Conservation (phyloP, 2,113 vertebrate genomes). For the Semnopithecus entellus region DNA sequence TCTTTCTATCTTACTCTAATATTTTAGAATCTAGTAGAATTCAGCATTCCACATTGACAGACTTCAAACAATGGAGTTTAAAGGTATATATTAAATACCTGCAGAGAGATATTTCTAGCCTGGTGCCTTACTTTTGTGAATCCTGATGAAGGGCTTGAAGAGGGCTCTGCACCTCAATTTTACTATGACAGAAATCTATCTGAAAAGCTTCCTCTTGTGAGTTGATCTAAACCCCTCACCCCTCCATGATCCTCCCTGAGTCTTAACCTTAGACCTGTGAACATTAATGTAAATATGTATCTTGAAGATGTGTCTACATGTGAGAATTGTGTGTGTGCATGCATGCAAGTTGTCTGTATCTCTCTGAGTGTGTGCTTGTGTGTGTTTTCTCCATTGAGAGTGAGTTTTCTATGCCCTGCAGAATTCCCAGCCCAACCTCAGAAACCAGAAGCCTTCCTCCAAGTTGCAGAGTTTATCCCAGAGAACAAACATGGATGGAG, state of each 20-base stretch:
- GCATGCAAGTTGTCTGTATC: not conserved
- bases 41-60: not conserved
- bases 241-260: not conserved
- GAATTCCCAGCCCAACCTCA: not conserved
- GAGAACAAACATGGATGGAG: not conserved
- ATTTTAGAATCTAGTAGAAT: conserved; percentile 33
- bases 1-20: not conserved
- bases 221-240: not conserved
- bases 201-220: not conserved
- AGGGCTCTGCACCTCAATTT: not conserved
- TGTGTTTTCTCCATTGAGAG: not conserved
- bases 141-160: not conserved
- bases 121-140: not conserved
- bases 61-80: conserved; percentile 34
- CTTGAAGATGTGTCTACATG: not conserved
- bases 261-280: not conserved
- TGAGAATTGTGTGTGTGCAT: not conserved
- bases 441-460: not conserved
- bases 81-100: conserved; percentile 19
- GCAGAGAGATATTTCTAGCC: not conserved
- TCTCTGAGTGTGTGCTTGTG: not conserved
- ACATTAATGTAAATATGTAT: not conserved
- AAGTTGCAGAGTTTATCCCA: not conserved
- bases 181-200: not conserved
- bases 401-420: not conserved